These are phyloP conservation scores for Tortrix viridana DNA, from an alignment of 2,888 invertebrate genomes.

Conservation along the genomic window DNA sequence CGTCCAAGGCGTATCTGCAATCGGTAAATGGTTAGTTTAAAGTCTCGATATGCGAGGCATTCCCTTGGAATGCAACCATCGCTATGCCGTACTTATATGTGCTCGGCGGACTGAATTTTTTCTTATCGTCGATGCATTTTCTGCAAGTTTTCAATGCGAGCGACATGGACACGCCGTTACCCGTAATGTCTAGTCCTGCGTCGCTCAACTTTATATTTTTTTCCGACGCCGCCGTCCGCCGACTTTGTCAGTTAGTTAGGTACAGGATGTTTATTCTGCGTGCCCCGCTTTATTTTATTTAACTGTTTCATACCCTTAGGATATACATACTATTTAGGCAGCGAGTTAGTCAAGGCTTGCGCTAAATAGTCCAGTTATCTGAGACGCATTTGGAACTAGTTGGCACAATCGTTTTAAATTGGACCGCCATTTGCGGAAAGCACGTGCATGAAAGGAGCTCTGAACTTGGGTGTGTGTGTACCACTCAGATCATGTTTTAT, in stretches of 20 bases:
- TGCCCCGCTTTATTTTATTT: conserved; percentile 19
- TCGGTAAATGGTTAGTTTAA: conserved; percentile 82
- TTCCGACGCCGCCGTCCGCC: conserved; percentile 36
- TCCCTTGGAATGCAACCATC: conserved; percentile 79
- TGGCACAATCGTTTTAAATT: conserved; percentile 19
- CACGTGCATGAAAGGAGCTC: conserved; percentile 21
- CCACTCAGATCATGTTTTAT: background rate
- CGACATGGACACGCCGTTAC: conserved; percentile 57
- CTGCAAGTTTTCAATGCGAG: conserved; percentile 79
- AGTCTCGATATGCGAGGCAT: conserved; percentile 80
- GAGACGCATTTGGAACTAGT: conserved; percentile 12
- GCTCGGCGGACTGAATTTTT: conserved; percentile 80
- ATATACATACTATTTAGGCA: background rate
- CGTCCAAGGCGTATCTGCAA: conserved; percentile 83
- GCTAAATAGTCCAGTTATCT: conserved; percentile 8
- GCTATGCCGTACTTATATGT: conserved; percentile 79
- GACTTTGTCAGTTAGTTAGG: conserved; percentile 53
- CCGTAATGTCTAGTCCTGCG: conserved; percentile 51
- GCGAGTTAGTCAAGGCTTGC: background rate
- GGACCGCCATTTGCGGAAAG: conserved; percentile 10
- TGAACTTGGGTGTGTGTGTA: background rate
- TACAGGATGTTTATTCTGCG: conserved; percentile 30
- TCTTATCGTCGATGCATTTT: conserved; percentile 82
- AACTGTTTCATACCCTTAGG: conserved; percentile 1
- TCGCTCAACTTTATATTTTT: conserved; percentile 48